Percentiles rank a stretch among this genome's conserved stretches.
phyloP scores from a whole-genome alignment of 2,888 invertebrate genomes.

The Octonoba sinensis region DNA sequence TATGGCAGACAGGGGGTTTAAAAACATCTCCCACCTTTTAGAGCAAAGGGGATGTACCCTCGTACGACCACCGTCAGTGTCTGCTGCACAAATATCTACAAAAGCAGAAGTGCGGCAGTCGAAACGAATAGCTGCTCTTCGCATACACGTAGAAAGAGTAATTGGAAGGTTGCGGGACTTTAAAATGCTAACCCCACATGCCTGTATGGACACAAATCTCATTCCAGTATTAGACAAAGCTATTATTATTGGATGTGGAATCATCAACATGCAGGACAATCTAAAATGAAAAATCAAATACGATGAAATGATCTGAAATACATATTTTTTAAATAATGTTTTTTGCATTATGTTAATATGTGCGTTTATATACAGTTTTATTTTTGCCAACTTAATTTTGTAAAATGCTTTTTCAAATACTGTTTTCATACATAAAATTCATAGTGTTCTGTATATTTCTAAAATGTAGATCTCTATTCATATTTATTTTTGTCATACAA shows the following conservation, averaged over 20 bases:
- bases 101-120: neutral
- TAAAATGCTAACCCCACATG: constrained; percentile 27
- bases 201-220: constrained; percentile 3
- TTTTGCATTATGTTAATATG: too few relatives aligned
- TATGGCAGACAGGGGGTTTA: constrained; percentile 67
- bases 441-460: too few relatives aligned
- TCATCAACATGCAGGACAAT: neutral
- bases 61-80: constrained; percentile 17
- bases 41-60: constrained; percentile 13
- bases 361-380: too few relatives aligned
- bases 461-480: too few relatives aligned
- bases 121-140: constrained; percentile 14
- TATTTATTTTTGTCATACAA: too few relatives aligned
- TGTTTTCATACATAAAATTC: too few relatives aligned
- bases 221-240: neutral
- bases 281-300: neutral
- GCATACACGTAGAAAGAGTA: neutral
- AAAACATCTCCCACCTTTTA: neutral
- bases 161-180: constrained; percentile 23
- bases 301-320: too few relatives aligned
- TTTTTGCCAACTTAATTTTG: too few relatives aligned
- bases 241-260: neutral
- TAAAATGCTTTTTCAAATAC: too few relatives aligned
- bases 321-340: too few relatives aligned
- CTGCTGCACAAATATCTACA: neutral